A percentile compares a stretch with the other conserved stretches of the same genome.
phyloP scores from a whole-genome alignment of 2,113 vertebrate species.

The Sminthopsis crassicaudata region DNA sequence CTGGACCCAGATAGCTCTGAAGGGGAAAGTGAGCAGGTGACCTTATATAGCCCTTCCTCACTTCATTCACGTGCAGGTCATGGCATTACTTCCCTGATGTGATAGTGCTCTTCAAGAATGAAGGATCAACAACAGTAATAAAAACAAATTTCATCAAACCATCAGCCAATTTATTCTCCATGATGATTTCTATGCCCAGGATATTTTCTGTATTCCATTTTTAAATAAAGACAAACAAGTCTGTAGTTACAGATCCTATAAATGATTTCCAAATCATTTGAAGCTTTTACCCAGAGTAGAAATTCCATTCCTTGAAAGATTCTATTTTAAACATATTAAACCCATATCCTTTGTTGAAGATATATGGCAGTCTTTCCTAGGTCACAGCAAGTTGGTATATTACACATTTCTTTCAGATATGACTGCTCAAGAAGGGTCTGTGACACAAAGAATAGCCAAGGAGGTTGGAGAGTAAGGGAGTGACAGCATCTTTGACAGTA shows the following conservation, averaged over 20 bases:
- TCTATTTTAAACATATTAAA: constrained; percentile 95
- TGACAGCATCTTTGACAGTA: neutral
- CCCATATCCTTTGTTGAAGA: constrained; percentile 96
- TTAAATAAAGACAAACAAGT: constrained; percentile 90
- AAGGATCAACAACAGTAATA: no score
- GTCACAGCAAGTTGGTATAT: constrained; percentile 94
- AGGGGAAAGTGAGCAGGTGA: no score
- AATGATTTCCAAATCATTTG: constrained; percentile 92
- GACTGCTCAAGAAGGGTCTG: neutral
- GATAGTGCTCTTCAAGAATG: no score
- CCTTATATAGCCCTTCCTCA: no score
- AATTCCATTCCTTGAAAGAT: constrained; percentile 96
- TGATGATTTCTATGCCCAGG: constrained; percentile 88
- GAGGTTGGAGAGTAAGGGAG: neutral
- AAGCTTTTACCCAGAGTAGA: constrained; percentile 89
- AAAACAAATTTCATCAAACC: constrained; percentile 91
- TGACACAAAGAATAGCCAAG: neutral
- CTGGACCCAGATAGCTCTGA: no score
- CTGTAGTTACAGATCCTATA: constrained; percentile 90
- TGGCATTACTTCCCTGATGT: no score
- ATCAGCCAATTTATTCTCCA: constrained; percentile 92
- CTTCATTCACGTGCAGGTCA: no score
- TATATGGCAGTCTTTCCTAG: constrained; percentile 95
- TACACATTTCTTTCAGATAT: constrained; percentile 87
- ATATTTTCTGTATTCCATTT: constrained; percentile 96